These are phyloP conservation scores for Drosophila eohydei DNA, from an alignment of 2,888 invertebrate genomes.

Conservation along the genomic window DNA sequence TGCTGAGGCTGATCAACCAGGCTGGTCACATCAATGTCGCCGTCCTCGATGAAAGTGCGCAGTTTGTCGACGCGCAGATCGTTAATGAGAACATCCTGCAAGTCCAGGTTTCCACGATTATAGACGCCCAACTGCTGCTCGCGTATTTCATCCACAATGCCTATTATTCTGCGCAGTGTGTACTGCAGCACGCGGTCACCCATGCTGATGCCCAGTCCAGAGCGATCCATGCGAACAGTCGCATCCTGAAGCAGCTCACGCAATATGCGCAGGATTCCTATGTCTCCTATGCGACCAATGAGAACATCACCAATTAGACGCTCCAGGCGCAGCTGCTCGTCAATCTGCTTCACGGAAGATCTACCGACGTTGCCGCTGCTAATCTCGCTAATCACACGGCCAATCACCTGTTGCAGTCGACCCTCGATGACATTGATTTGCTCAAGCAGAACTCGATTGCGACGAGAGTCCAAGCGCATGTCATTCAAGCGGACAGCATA, in stretches of 20 bases:
- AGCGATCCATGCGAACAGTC: constrained; percentile 28
- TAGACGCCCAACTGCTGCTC: constrained; percentile 87
- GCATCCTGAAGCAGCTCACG: constrained; percentile 53
- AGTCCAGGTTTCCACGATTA: constrained; percentile 86
- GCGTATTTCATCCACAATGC: constrained; percentile 88
- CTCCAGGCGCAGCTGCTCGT: constrained; percentile 47
- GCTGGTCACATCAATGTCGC: constrained; percentile 81
- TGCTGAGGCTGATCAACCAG: constrained; percentile 44
- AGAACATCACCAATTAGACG: constrained; percentile 61
- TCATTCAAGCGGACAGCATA: constrained; percentile 62
- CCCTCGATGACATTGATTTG: constrained; percentile 58
- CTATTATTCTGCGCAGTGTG: constrained; percentile 63
- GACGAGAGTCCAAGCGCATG: constrained; percentile 52
- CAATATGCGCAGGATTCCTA: constrained; percentile 62
- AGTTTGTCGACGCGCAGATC: constrained; percentile 88
- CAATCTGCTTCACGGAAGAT: neutral
- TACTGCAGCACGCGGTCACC: constrained; percentile 86
- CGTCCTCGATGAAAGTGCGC: constrained; percentile 88
- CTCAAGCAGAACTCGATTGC: constrained; percentile 46
- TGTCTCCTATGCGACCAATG: constrained; percentile 57
- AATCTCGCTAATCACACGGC: constrained; percentile 26
- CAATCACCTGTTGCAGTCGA: constrained; percentile 46
- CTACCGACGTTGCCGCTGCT: neutral
- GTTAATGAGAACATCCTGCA: constrained; percentile 87
- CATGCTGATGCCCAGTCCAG: constrained; percentile 85